Evolutionary conservation across 1,140 invertebrate genomes (phyloP).

Genomic region (Procambarus clarkii): DNA sequence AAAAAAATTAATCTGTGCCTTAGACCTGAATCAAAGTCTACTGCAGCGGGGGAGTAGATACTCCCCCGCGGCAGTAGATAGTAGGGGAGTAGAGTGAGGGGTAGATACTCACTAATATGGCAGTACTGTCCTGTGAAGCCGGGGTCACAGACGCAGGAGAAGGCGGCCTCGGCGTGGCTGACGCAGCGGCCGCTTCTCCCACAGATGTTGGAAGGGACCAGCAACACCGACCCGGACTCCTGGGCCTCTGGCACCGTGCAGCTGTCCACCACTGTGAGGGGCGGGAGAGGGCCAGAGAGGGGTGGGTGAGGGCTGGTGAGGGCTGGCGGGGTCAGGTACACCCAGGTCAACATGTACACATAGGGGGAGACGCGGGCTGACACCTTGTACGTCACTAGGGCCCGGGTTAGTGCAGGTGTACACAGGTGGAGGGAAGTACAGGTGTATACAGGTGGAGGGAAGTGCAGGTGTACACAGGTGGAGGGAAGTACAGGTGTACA

Average conservation of each 20-base stretch:
- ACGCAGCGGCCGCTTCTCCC: slow-evolving; percentile 88
- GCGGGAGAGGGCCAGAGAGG: background rate
- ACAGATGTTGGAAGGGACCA: slow-evolving; percentile 78
- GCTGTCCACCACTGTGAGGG: slow-evolving; percentile 76
- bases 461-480: too few species aligned
- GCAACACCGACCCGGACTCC: slow-evolving; percentile 73
- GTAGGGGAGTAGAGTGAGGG: too few species aligned
- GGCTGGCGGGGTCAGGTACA: background rate
- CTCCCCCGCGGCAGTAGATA: too few species aligned
- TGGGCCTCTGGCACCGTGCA: slow-evolving; percentile 77
- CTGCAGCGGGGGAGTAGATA: too few species aligned
- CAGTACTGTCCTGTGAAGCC: slow-evolving; percentile 92
- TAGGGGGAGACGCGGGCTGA: too few species aligned
- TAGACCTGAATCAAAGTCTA: too few species aligned
- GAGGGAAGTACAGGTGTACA: too few species aligned
- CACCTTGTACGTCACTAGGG: too few species aligned
- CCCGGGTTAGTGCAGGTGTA: too few species aligned
- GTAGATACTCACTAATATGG: slow-evolving; percentile 82
- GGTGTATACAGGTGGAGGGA: too few species aligned
- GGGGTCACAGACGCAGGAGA: slow-evolving; percentile 90
- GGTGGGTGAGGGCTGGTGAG: background rate
- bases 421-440: too few species aligned
- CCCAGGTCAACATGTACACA: background rate
- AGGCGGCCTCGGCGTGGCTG: slow-evolving; percentile 82
- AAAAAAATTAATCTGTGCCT: too few species aligned